Conservation (phyloP, 2,888 invertebrate species). For the Dioctria rufipes region DNA sequence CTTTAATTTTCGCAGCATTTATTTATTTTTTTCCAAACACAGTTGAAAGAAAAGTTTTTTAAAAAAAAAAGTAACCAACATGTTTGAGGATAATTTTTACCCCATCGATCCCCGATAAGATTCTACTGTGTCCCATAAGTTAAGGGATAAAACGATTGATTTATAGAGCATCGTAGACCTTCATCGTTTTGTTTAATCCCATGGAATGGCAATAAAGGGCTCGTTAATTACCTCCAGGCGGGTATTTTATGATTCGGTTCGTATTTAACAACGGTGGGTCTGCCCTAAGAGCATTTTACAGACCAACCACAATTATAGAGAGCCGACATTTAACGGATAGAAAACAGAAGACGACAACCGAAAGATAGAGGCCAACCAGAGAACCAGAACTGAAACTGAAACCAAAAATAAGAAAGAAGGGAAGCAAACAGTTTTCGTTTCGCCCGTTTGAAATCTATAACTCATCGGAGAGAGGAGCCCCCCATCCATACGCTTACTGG, state of each 20-base stretch:
- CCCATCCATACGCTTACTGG: background rate
- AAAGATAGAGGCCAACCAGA: slow-evolving; percentile 44
- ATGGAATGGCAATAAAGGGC: slow-evolving; percentile 64
- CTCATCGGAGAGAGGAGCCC: slow-evolving; percentile 45
- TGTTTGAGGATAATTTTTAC: slow-evolving; percentile 29
- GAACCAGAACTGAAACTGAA: slow-evolving; percentile 7
- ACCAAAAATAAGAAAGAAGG: slow-evolving; percentile 47
- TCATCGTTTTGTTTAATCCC: slow-evolving; percentile 58
- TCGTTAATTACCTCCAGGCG: slow-evolving; percentile 66
- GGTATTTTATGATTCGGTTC: slow-evolving; percentile 59
- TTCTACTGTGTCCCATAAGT: slow-evolving; percentile 56
- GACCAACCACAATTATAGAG: slow-evolving; percentile 48
- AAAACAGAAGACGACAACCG: slow-evolving; percentile 51
- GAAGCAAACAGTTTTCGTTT: slow-evolving; percentile 45
- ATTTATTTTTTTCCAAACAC: background rate
- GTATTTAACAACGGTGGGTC: slow-evolving; percentile 50
- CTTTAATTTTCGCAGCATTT: too few species aligned
- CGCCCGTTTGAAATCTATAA: slow-evolving; percentile 52
- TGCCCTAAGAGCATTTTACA: slow-evolving; percentile 43
- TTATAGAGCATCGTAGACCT: slow-evolving; percentile 57
- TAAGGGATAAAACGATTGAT: slow-evolving; percentile 59
- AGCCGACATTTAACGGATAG: slow-evolving; percentile 48
- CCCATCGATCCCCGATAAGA: slow-evolving; percentile 52
- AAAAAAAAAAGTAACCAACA: background rate
- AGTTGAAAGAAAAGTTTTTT: background rate